Conservation (phyloP, 92 coral and sea anemone species). For the Zoanthus gigantus region DNA sequence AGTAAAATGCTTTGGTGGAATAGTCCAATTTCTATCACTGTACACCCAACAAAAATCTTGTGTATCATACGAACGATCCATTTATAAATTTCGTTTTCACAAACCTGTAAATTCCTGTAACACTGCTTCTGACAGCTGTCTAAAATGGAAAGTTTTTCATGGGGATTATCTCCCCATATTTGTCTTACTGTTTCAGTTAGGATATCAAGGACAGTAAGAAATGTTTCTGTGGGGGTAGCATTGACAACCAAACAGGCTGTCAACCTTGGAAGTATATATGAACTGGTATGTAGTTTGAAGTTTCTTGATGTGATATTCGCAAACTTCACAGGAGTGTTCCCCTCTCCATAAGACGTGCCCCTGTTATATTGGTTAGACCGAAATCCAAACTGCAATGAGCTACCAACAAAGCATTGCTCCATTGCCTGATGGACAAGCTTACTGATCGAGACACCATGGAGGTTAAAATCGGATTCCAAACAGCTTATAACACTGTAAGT, state of each 20-base stretch:
- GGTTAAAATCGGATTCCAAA: conserved; percentile 21
- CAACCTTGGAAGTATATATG: conserved; percentile 55
- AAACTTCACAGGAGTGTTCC: conserved; percentile 70
- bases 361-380: conserved; percentile 45
- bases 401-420: conserved; percentile 88
- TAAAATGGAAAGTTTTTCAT: conserved; percentile 4
- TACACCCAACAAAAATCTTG: too few species aligned
- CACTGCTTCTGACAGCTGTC: background rate
- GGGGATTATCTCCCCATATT: conserved; percentile 34
- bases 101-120: conserved; percentile 18
- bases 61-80: background rate
- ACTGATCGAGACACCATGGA: conserved; percentile 54
- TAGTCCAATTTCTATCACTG: too few species aligned
- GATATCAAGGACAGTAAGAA: conserved; percentile 68
- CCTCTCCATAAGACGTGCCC: conserved; percentile 47
- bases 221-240: conserved; percentile 16
- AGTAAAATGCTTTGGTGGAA: too few species aligned
- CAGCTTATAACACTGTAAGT: conserved; percentile 60
- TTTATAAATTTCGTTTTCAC: background rate
- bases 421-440: conserved; percentile 76
- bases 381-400: conserved; percentile 78
- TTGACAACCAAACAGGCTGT: conserved; percentile 72
- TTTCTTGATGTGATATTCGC: conserved; percentile 41
- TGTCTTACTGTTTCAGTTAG: conserved; percentile 61
- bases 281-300: background rate